Percentiles rank a stretch among this genome's conserved stretches.
These are phyloP conservation scores for Ornithoptera alexandrae DNA, from an alignment of 2,888 invertebrate species.

Conservation along the genomic window DNA sequence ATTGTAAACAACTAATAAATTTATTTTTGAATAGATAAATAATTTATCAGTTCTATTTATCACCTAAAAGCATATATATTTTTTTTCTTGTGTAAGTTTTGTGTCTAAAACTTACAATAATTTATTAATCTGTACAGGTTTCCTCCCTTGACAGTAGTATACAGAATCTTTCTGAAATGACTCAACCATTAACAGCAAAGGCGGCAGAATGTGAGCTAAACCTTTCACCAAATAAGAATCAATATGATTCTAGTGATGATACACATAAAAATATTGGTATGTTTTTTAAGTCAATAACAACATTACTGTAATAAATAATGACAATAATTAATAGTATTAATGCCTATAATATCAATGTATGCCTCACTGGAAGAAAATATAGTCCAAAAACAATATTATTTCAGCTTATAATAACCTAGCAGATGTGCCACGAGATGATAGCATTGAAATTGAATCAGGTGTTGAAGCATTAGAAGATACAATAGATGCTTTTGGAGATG, in stretches of 20 bases:
- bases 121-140: slow-evolving; percentile 50
- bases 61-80: not conserved
- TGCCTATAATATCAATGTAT: not conserved
- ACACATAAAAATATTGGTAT: slow-evolving; percentile 73
- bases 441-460: slow-evolving; percentile 74
- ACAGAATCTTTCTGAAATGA: slow-evolving; percentile 74
- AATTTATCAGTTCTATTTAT: not conserved
- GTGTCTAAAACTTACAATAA: not conserved
- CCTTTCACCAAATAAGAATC: slow-evolving; percentile 54
- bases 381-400: slow-evolving; percentile 11
- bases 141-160: slow-evolving; percentile 75
- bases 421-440: slow-evolving; percentile 51
- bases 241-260: slow-evolving; percentile 70
- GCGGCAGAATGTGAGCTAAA: slow-evolving; percentile 57
- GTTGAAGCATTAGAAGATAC: slow-evolving; percentile 75
- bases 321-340: too few relatives aligned
- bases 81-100: not conserved
- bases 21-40: not conserved
- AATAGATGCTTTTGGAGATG: slow-evolving; percentile 58
- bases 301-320: not conserved
- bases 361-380: not conserved
- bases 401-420: slow-evolving; percentile 53
- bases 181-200: slow-evolving; percentile 71
- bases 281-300: slow-evolving; percentile 9
- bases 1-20: not conserved